phyloP scores from a whole-genome alignment of 2,888 invertebrate genomes.

The Monochamus alternatus region DNA sequence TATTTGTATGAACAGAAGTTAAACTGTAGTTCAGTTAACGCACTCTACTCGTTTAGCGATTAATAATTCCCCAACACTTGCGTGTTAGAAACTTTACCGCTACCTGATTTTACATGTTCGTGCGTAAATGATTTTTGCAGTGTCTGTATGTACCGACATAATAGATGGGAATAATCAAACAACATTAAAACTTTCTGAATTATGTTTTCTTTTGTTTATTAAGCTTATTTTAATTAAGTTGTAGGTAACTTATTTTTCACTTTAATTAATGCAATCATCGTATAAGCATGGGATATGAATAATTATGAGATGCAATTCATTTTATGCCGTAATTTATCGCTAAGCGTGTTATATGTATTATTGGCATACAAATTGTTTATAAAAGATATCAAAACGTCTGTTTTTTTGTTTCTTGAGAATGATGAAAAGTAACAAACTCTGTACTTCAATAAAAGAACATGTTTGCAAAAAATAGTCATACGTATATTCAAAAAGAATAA shows the following conservation, averaged over 20 bases:
- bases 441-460: too few relatives aligned
- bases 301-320: conserved; percentile 46
- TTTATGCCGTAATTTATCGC: conserved; percentile 45
- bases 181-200: conserved; percentile 24
- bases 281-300: conserved; percentile 45
- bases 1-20: background rate
- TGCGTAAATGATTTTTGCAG: conserved; percentile 10
- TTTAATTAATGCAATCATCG: conserved; percentile 60
- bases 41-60: background rate
- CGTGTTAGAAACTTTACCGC: conserved; percentile 20
- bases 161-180: conserved; percentile 36
- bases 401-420: too few relatives aligned
- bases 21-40: background rate
- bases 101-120: conserved; percentile 16
- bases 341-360: conserved; percentile 24
- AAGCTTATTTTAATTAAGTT: conserved; percentile 56
- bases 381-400: background rate
- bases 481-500: too few relatives aligned
- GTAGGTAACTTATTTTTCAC: conserved; percentile 53
- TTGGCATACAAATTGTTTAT: conserved; percentile 1
- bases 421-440: too few relatives aligned
- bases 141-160: conserved; percentile 1
- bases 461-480: too few relatives aligned
- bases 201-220: conserved; percentile 47
- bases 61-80: conserved; percentile 1